Conservation (phyloP, 2,797 vertebrate genomes). For the Spheniscus humboldti region DNA sequence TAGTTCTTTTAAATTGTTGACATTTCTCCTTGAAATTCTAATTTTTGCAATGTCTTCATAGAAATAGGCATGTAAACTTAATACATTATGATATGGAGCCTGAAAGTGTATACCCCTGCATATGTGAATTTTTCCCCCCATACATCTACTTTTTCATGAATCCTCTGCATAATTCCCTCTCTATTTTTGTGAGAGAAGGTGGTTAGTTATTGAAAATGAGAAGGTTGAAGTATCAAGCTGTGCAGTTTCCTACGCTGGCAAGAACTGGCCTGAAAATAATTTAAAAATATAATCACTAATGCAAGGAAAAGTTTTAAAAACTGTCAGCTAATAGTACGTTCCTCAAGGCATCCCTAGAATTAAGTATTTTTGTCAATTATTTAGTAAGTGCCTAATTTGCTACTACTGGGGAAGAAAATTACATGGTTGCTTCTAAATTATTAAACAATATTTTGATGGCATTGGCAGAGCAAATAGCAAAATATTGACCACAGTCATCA, state of each 20-base stretch:
- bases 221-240: background rate
- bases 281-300: conserved; percentile 17
- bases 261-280: conserved; percentile 2
- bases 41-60: background rate
- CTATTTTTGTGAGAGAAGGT: background rate
- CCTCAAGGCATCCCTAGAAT: conserved; percentile 65
- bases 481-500: conserved; percentile 65
- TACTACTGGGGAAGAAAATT: conserved; percentile 72
- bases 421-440: conserved; percentile 73
- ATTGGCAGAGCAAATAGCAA: conserved; percentile 69
- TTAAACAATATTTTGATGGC: conserved; percentile 77
- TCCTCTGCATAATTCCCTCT: background rate
- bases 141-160: background rate
- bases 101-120: background rate
- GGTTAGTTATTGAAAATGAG: background rate
- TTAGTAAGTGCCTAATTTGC: conserved; percentile 77
- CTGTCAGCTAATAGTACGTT: conserved; percentile 51
- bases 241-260: background rate
- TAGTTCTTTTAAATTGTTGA: background rate
- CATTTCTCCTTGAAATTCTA: background rate
- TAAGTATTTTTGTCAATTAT: conserved; percentile 77
- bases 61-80: background rate
- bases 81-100: background rate
- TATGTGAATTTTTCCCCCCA: background rate
- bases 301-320: conserved; percentile 59